Base-by-base conservation (phyloP, 2,797 vertebrate species). In the Hemitrygon akajei region DNA sequence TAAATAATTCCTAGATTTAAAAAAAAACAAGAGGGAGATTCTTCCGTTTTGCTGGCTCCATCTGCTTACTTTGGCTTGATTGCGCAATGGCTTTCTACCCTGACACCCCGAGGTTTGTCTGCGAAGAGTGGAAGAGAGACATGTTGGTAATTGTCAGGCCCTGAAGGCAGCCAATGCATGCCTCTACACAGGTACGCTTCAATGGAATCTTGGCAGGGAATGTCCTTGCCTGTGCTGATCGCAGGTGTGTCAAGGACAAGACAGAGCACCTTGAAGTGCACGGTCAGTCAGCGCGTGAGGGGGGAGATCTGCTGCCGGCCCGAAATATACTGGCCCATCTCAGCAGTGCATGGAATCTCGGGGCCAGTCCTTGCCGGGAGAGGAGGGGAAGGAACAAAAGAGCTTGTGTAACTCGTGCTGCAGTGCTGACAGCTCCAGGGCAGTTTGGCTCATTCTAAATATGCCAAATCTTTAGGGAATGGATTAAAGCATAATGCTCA, bases 131-230 rank as follows among this genome's bases (percentile, higher is more conserved):
- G 66, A 91, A 73, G 22, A 27, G 89, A 73, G 25, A 27, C 82
- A 86, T 82, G 30, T 27, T 30, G 3, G 56, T 63, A 20, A 40
- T 20, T 91, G 89, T 40, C 89, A 91, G 69, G 66, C 66, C 89
- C 89, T 47, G 56, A 86, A 63, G 82, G 82, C 82, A 86, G 82
- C 25, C 82, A 63, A 40, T 47, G 66, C 89, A 37, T 69, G 87
- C 63, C 63, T 91, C 16, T 91, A 34, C 87, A 40, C 66, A 91
- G 89, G 66, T 27, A 91, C 9, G 37, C 37, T 91, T 10, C 1
- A 91, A 34, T 91, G 69, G 69, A 91, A 73, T 73, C 66, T 91
- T 91, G 66, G 89, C 89, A 37, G 66, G 63, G n/a, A 37, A 27
- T 4, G 37, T n/a, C 63, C 87, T 71, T 4, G n/a, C n/a, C 63